Base-by-base conservation (phyloP, 2,888 invertebrate species). In the Meghimatium bilineatum region DNA sequence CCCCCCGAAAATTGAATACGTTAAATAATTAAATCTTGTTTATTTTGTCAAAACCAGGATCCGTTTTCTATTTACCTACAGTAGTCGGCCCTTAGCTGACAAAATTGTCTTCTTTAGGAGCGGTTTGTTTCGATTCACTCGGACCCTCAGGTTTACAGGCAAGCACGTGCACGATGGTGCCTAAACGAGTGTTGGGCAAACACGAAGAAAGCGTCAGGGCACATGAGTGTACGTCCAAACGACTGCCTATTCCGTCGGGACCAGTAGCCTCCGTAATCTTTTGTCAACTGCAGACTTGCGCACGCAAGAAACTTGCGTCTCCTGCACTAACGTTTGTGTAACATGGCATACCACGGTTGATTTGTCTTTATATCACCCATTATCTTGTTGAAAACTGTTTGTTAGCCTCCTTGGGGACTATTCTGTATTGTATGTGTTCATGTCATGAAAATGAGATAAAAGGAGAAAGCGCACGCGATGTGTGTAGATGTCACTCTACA, bases 191-290 rank as follows among this genome's bases (percentile, higher is more conserved):
- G 82, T 69, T 69, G 76, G 26, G 38, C 77, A 77, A 76, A 77
- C 82, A 82, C 23, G 75, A 69, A n/a, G 38, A 36, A 66, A 29
- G 52, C 69, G 67, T 36, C 77, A 44, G 14, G n/a, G 74, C 71
- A 36, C 60, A 36, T n/a, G 63, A 81, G n/a, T 81, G 74, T 69
- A 81, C 81, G 81, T 26, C 72, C 72, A 63, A 74, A 44, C 81
- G 44, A 63, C 38, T 38, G 81, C 14, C 74, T 34, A 14, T 63
- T 20, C 74, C 38, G 81, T 67, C 44, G 12, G 67, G 38, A 66
- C 78, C 78, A 67, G 74, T 34, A 74, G 29, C 14, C 32, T 32
- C 29, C 74, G 81, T 74, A 38, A 60, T n/a, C 81, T 63, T 38
- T 74, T 81, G 72, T 72, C 63, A 56, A 34, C 60, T 63, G 44